Conservation (phyloP, 2,797 vertebrate genomes). For the Enteromius mattozi region DNA sequence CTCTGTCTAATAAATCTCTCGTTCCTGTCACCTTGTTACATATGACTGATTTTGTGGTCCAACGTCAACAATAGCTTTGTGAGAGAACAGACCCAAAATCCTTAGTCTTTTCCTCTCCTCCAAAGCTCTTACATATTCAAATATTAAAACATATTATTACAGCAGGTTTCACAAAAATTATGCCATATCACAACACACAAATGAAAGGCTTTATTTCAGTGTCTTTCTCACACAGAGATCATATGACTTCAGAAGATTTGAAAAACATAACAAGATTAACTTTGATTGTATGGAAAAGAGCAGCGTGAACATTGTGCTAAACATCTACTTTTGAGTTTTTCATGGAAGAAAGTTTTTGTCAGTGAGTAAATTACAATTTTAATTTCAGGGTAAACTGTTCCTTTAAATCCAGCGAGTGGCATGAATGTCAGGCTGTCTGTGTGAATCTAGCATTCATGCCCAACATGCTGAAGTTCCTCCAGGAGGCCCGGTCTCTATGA, state of each 20-base stretch:
- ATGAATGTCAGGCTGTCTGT: neutral
- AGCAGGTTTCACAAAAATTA: neutral
- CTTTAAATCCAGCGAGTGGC: neutral
- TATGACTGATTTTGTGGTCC: too few relatives aligned
- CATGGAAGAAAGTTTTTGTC: neutral
- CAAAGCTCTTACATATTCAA: neutral
- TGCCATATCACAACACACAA: neutral
- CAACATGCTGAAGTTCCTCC: neutral
- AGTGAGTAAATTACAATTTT: neutral
- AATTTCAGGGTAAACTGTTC: neutral
- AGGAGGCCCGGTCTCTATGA: slow-evolving; percentile 9
- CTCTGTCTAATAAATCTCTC: too few relatives aligned
- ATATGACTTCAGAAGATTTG: neutral
- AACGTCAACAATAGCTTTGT: neutral
- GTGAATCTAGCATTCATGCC: neutral
- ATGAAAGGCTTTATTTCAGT: neutral
- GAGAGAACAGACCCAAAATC: neutral
- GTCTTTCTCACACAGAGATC: neutral
- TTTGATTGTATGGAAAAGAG: neutral
- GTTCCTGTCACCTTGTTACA: too few relatives aligned
- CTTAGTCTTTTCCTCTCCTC: too few relatives aligned
- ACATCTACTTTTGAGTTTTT: neutral
- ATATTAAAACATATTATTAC: too few relatives aligned
- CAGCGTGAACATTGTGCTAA: neutral
- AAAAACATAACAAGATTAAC: neutral